Evolutionary conservation across 2,888 invertebrate genomes (phyloP), one percentile per base, ranked within the genome.

Genomic region (Cyaniris semiargus): DNA sequence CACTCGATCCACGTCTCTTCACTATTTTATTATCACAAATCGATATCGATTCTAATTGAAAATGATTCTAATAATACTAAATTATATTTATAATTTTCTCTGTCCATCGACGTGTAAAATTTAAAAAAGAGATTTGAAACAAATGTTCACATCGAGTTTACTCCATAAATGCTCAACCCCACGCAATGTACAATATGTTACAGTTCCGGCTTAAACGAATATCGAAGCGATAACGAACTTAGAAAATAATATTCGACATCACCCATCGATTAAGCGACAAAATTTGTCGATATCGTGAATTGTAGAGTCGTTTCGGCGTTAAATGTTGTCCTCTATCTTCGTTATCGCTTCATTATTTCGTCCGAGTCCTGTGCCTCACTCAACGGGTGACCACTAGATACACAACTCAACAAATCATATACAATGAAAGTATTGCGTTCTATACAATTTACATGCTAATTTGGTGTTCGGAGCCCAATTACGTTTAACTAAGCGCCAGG

Each of bases 381-480:
- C 92, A 92, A 93, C 92, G 91, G 93, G 93, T 93, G 92, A 82
- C 80, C 80, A 80, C 80, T 81, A 80, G 82, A 81, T 79, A 83
- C 81, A 85, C 88, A 90, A 90, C 85, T 89, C 88, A 91, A 90
- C 90, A 89, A 90, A 87, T 84, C 86, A 89, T 90, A 82, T 87
- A 90, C 89, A 90, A 82, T 85, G 87, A 89, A 88, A 87, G 86
- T 91, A 91, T 90, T 89, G 89, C 89, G 87, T 88, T 88, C 86
- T 90, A 88, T 89, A 91, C 88, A 90, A 88, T 88, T 90, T 91
- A 92, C 88, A 84, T 86, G 86, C 92, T 92, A 93, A 85, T 87
- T 90, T 93, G 91, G 93, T 93, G 92, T 93, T 91, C 84, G 86
- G 84, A 88, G 88, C 86, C 90, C 88, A 90, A 87, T 88, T 86